These are phyloP conservation scores for Trachymyrmex septentrionalis DNA, from an alignment of 1,140 invertebrate species.

Conservation along the genomic window DNA sequence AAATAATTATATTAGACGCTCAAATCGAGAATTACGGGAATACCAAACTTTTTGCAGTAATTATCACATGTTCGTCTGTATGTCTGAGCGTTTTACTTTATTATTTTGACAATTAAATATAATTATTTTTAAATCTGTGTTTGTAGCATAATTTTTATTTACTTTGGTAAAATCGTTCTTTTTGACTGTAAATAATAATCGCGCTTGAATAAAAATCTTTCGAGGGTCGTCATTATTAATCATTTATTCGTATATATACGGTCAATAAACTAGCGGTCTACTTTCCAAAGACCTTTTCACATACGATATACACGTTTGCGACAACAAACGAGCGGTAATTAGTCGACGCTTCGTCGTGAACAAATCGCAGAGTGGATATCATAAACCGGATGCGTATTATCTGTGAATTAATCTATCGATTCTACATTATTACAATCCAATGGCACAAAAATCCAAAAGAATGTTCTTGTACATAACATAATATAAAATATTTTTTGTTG, in stretches of 20 bases:
- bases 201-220: neutral
- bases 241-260: slow-evolving; percentile 26
- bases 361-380: slow-evolving; percentile 1
- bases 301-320: slow-evolving; percentile 17
- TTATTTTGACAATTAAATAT: neutral
- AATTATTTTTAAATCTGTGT: neutral
- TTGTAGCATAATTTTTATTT: neutral
- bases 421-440: neutral
- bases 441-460: neutral
- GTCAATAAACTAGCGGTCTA: slow-evolving; percentile 30
- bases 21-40: too few relatives aligned
- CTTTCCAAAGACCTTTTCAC: slow-evolving; percentile 42
- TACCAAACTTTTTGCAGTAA: too few relatives aligned
- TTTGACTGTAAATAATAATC: neutral
- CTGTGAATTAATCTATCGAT: slow-evolving; percentile 7
- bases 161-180: neutral
- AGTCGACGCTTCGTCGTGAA: slow-evolving; percentile 45
- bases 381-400: slow-evolving; percentile 34
- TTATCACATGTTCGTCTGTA: too few relatives aligned
- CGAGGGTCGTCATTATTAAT: slow-evolving; percentile 21
- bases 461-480: neutral
- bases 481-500: neutral
- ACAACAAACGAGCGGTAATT: slow-evolving; percentile 56
- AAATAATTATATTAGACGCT: too few relatives aligned
- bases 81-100: too few relatives aligned